Evolutionary conservation across 2,888 invertebrate species (phyloP), one percentile per base, ranked within the genome.

Genomic region (Agonopterix arenella): DNA sequence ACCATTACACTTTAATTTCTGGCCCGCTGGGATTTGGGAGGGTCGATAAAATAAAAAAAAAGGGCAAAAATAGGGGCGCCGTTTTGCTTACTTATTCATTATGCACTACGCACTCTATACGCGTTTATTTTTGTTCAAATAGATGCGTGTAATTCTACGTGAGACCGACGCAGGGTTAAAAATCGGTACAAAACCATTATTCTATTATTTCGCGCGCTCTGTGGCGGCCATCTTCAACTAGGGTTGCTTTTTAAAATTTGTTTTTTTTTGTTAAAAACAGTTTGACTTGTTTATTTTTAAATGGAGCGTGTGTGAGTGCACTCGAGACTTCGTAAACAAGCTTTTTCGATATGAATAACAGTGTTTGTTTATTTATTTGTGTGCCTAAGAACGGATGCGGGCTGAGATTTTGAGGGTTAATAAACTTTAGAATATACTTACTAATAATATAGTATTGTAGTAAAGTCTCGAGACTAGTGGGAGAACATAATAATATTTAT

Each of bases 1-100:
- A 76, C 86, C 85, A 88, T 88, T 89, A 86, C 84, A 76, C 82
- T 80, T 85, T 84, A 85, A 86, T 86, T 83, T 80, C 73, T 75
- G 66, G 64, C 84, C 85, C 72, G 75, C 74, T 76, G 88, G 85
- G 84, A 83, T 73, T 76, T 64, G 59, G 65, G 66, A 66, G 74
- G 84, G 59, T 56, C 54, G 59, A 54, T 71, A 69, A 68, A 76
- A 76, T 81, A 79, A 79, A 80, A n/a, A 80, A 83, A 80, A 79
- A 44, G 44, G 36, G 48, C 45, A 42, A 42, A 43, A 43, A 11
- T 11, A 52, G 68, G 70, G 73, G 71, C 71, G 76, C 67, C 61
- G 70, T 5, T 73, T 71, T 65, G 75, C 73, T 83, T 75, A 76
- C 71, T 70, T 84, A 85, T 86, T 86, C 84, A 85, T 84, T 76